phyloP scores from a whole-genome alignment of 2,113 vertebrate genomes.

The Sarotherodon lohbergeri region DNA sequence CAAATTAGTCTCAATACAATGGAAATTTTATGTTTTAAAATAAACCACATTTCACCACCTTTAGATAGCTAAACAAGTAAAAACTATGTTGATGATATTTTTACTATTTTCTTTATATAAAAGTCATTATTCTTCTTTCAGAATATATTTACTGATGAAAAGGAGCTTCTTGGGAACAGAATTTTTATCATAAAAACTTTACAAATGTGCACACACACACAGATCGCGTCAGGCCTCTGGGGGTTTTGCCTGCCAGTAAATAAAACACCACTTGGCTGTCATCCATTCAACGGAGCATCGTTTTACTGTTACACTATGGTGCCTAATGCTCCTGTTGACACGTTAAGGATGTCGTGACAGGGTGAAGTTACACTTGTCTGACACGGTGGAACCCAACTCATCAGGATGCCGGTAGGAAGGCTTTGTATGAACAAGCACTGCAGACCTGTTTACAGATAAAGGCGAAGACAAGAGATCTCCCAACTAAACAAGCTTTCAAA shows the following conservation, averaged over 20 bases:
- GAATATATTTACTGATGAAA: neutral
- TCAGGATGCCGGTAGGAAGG: accelerated
- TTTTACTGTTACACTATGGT: conserved; percentile 25
- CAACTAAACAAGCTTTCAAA: neutral
- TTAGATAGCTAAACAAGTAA: neutral
- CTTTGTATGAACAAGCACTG: neutral
- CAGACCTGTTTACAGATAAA: neutral
- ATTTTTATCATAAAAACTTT: neutral
- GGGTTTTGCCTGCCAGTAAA: neutral
- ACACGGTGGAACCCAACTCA: neutral
- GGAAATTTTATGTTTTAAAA: neutral
- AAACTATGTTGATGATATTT: neutral
- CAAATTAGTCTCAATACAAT: neutral
- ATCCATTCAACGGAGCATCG: neutral
- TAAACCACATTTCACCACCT: neutral
- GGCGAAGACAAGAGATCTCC: neutral
- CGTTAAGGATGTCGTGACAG: neutral
- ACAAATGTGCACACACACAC: neutral
- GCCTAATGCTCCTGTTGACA: neutral
- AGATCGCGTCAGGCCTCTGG: neutral
- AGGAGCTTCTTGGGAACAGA: accelerated
- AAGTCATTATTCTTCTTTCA: neutral
- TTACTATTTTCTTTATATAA: neutral
- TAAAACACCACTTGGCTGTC: conserved; percentile 3
- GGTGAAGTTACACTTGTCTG: conserved; percentile 17